A percentile compares a stretch with the other conserved stretches of the same genome.
Conservation (phyloP, 2,888 invertebrate species). For the Galeruca laticollis region DNA sequence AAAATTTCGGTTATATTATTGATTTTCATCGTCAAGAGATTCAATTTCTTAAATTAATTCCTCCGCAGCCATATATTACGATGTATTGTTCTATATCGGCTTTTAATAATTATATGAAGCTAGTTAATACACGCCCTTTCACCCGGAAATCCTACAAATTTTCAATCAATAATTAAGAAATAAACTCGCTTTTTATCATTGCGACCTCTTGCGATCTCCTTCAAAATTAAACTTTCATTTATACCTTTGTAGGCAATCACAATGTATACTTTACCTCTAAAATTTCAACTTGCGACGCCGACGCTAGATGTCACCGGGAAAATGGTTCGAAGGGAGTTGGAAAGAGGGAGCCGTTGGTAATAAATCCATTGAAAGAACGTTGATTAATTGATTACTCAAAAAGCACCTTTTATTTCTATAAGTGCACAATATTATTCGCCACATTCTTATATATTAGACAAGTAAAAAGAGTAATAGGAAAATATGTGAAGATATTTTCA, state of each 20-base stretch:
- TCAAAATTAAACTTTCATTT: neutral
- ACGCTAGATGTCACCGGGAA: neutral
- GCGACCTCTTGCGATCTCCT: neutral
- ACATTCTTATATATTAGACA: too few relatives aligned
- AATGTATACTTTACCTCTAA: too few relatives aligned
- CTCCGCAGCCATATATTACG: neutral
- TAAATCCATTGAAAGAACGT: neutral
- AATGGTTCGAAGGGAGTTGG: neutral
- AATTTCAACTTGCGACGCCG: neutral
- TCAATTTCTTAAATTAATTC: neutral
- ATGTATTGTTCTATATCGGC: neutral
- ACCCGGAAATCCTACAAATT: constrained; percentile 12
- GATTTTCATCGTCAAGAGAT: too few relatives aligned
- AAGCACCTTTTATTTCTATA: neutral
- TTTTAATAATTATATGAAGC: constrained; percentile 1
- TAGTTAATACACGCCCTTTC: constrained; percentile 10
- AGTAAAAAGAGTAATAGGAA: too few relatives aligned
- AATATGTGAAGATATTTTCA: too few relatives aligned
- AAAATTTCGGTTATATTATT: too few relatives aligned
- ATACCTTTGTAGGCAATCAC: neutral
- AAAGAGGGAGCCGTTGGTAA: neutral
- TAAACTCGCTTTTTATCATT: neutral
- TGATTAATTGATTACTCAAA: neutral
- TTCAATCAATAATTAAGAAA: constrained; percentile 14
- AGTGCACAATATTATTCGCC: neutral